These are phyloP conservation scores for Forbesichthys agassizii DNA, from an alignment of 2,113 vertebrate genomes.

Conservation along the genomic window DNA sequence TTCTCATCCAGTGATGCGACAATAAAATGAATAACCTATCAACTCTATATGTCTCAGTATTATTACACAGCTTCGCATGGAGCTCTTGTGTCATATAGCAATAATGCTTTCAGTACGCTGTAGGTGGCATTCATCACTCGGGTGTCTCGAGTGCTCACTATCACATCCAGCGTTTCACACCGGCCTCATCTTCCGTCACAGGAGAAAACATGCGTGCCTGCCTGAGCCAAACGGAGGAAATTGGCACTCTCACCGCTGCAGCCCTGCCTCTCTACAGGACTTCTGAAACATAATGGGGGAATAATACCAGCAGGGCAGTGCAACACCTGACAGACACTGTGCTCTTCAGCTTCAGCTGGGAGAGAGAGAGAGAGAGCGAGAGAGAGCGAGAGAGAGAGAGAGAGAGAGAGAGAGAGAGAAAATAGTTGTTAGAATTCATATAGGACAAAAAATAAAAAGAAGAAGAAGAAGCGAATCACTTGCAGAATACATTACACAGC, in stretches of 20 bases:
- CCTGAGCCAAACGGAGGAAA: slow-evolving; percentile 51
- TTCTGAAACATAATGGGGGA: slow-evolving; percentile 67
- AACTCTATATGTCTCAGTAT: slow-evolving; percentile 1
- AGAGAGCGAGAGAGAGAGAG: slow-evolving; percentile 18
- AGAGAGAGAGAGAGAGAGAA: slow-evolving; percentile 7
- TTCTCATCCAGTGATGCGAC: slow-evolving; percentile 41
- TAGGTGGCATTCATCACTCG: slow-evolving; percentile 21
- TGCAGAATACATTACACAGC: slow-evolving; percentile 68
- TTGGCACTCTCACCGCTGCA: slow-evolving; percentile 58
- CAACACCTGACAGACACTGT: slow-evolving; percentile 34
- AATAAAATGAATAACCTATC: slow-evolving; percentile 27
- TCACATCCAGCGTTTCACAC: slow-evolving; percentile 43
- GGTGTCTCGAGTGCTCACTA: not conserved
- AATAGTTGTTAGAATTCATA: slow-evolving; percentile 76
- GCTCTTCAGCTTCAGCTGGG: not conserved
- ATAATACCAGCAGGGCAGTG: slow-evolving; percentile 58
- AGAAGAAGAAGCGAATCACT: slow-evolving; percentile 57
- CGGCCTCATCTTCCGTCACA: slow-evolving; percentile 46
- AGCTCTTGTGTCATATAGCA: too few relatives aligned
- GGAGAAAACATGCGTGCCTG: slow-evolving; percentile 1
- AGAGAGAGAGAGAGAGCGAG: not conserved
- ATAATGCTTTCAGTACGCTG: too few relatives aligned
- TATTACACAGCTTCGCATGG: too few relatives aligned
- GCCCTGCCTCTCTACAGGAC: slow-evolving; percentile 68
- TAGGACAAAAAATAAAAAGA: slow-evolving; percentile 47